Evolutionary conservation across 1,140 invertebrate genomes (phyloP).

Genomic region (Panulirus ornatus): DNA sequence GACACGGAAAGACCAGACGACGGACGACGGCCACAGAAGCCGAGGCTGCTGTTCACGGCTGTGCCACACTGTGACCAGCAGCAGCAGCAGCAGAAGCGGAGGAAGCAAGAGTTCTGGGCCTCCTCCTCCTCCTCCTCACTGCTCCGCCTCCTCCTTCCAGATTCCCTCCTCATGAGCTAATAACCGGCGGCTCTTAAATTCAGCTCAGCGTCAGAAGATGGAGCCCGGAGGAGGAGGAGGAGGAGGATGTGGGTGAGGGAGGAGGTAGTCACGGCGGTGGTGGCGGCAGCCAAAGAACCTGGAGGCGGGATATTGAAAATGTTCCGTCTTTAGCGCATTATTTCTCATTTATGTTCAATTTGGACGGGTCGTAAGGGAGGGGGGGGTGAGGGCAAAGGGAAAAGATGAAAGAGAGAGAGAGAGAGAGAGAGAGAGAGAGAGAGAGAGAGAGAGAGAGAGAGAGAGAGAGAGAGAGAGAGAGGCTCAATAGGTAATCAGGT

Average conservation of each 20-base stretch:
- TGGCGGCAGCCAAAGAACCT: neutral
- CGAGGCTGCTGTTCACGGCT: too few relatives aligned
- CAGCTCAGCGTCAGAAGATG: slow-evolving; percentile 21
- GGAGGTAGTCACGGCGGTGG: neutral
- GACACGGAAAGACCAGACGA: too few relatives aligned
- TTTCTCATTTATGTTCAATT: neutral
- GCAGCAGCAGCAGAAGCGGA: neutral
- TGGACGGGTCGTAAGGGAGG: neutral
- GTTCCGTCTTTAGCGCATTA: neutral
- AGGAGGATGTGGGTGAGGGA: too few relatives aligned
- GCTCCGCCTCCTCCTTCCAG: slow-evolving; percentile 5
- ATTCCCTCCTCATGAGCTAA: slow-evolving; percentile 25
- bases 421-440: neutral
- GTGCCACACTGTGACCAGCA: neutral
- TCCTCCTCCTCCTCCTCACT: too few relatives aligned
- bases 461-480: slow-evolving; percentile 13
- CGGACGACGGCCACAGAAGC: too few relatives aligned
- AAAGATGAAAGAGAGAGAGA: neutral
- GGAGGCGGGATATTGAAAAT: neutral
- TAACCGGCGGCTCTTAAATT: slow-evolving; percentile 43
- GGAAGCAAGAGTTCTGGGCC: neutral
- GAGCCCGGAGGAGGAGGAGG: too few relatives aligned
- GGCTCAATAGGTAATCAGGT: neutral
- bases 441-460: slow-evolving; percentile 2
- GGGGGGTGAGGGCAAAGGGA: neutral